Percentiles rank a stretch among this genome's conserved stretches.
These are phyloP conservation scores for Nannobrachium achirus DNA, from an alignment of 2,113 vertebrate genomes.

Conservation along the genomic window DNA sequence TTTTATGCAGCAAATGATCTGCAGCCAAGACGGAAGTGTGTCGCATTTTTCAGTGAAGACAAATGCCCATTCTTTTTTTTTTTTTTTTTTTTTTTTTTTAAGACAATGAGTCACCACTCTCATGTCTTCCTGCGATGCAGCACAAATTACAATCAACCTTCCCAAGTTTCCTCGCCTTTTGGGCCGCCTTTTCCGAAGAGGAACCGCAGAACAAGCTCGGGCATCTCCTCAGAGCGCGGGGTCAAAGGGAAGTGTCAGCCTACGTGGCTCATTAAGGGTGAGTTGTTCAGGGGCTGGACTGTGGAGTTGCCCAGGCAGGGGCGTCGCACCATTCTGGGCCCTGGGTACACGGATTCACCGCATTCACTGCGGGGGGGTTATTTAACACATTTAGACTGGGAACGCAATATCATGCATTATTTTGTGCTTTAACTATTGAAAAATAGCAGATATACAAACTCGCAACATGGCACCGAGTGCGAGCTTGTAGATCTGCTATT, in stretches of 20 bases:
- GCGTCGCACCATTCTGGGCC: too few species aligned
- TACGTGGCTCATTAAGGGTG: conserved; percentile 65
- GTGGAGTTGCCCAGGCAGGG: conserved; percentile 22
- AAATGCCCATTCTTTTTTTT: conserved; percentile 70
- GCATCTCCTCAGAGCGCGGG: conserved; percentile 46
- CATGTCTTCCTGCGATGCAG: conserved; percentile 69
- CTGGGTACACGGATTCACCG: too few species aligned
- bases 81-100: conserved; percentile 44
- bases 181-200: conserved; percentile 81
- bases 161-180: conserved; percentile 82
- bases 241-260: conserved; percentile 75
- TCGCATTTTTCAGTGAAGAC: conserved; percentile 80
- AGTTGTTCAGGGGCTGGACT: conserved; percentile 48
- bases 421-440: too few species aligned
- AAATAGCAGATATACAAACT: too few species aligned
- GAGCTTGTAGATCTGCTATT: too few species aligned
- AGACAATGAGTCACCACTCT: conserved; percentile 74
- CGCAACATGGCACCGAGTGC: too few species aligned
- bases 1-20: conserved; percentile 74
- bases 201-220: conserved; percentile 74
- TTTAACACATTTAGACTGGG: too few species aligned
- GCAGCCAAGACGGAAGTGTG: conserved; percentile 74
- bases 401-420: too few species aligned
- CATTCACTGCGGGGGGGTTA: too few species aligned
- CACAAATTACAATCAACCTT: conserved; percentile 53